A percentile compares a stretch with the other conserved stretches of the same genome.
Conservation (phyloP, 92 coral and sea anemone genomes). For the Phenganax stokvisi region DNA sequence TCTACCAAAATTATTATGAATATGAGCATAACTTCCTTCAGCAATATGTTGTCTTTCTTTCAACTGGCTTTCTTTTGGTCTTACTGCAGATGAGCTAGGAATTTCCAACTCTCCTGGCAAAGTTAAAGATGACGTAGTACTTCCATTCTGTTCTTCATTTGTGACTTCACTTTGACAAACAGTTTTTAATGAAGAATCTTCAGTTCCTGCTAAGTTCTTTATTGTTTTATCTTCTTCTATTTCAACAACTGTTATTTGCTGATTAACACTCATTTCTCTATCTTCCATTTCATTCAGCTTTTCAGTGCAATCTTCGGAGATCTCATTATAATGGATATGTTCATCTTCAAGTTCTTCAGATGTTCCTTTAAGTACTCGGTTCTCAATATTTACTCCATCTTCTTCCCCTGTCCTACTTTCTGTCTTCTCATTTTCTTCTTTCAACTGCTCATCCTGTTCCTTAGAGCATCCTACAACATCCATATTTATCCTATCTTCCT, state of each 20-base stretch:
- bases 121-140: background rate
- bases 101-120: background rate
- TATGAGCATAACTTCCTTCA: conserved; percentile 11
- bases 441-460: background rate
- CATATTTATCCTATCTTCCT: background rate
- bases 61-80: background rate
- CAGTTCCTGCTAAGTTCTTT: background rate
- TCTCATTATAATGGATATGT: background rate
- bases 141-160: background rate
- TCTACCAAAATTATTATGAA: conserved; percentile 27
- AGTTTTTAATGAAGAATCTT: background rate
- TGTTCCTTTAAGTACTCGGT: background rate
- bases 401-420: background rate
- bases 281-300: background rate
- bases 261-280: background rate
- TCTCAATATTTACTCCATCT: background rate
- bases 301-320: conserved; percentile 7
- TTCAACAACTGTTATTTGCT: background rate
- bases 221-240: background rate
- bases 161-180: background rate
- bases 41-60: background rate
- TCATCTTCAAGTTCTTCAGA: conserved; percentile 2
- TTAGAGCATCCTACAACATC: background rate
- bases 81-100: background rate
- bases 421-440: conserved; percentile 3